A percentile compares a stretch with the other conserved stretches of the same genome.
These are phyloP conservation scores for Patella vulgata DNA, from an alignment of 1,140 invertebrate genomes.

Conservation along the genomic window DNA sequence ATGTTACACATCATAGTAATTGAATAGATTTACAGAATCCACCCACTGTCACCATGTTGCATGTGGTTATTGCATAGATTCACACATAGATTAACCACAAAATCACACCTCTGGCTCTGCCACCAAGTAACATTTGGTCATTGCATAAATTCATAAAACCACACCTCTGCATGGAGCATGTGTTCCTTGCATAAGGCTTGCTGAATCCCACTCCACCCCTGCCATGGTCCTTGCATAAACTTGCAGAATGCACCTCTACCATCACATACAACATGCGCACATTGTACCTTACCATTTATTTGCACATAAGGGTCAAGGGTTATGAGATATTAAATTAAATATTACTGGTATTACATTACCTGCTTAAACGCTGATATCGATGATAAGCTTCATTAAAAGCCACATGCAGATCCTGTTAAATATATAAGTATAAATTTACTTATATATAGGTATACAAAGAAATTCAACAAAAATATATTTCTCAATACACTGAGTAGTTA, in stretches of 20 bases:
- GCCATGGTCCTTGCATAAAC: slow-evolving; percentile 1
- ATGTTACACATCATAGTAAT: too few relatives aligned
- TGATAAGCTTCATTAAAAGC: neutral
- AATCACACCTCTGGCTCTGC: too few relatives aligned
- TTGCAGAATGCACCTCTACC: neutral
- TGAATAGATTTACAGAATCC: too few relatives aligned
- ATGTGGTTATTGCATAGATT: too few relatives aligned
- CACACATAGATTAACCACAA: too few relatives aligned
- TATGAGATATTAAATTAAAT: neutral
- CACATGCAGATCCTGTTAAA: slow-evolving; percentile 5
- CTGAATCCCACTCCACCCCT: too few relatives aligned
- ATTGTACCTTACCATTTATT: neutral
- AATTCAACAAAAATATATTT: too few relatives aligned
- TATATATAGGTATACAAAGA: slow-evolving; percentile 43
- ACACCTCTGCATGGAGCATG: neutral
- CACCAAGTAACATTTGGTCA: too few relatives aligned
- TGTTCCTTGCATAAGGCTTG: neutral
- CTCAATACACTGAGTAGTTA: too few relatives aligned
- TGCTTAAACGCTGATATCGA: neutral
- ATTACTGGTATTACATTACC: slow-evolving; percentile 1
- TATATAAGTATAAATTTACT: slow-evolving; percentile 14
- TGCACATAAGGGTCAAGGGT: neutral
- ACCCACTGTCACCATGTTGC: too few relatives aligned
- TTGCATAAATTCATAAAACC: too few relatives aligned
- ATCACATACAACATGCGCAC: neutral